Evolutionary conservation across 2,797 vertebrate species (phyloP), one percentile per base, ranked within the genome.

Genomic region (Mormyrops boulengeri): DNA sequence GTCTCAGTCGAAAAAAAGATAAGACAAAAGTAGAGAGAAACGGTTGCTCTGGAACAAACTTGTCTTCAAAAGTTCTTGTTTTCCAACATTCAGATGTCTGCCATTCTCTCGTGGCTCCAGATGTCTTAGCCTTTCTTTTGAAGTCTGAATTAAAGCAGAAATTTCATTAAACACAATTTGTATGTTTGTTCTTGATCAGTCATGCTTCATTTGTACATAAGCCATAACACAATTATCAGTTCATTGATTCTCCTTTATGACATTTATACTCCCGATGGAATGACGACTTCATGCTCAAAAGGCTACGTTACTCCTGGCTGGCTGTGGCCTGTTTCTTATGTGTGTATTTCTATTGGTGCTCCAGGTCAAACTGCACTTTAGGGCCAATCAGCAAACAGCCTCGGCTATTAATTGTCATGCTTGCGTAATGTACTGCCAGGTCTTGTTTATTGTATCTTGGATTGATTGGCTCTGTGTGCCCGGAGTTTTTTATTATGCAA

Each of bases 161-260:
- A 17, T 17, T 5, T 17, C 1, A 77, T 17, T 50, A 53, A 87
- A 30, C 52, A 34, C 53, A 30, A 53, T 55, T 8, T 53, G 26
- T 87, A 50, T 50, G 30, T 7, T 55, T 87, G 85, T 34, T 22
- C 84, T 73, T 38, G 26, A 44, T 87, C 62, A 34, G 47, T 52
- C 44, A 41, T 50, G 44, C 44, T 53, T 66, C 57, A 52, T 52
- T 26, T 85, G 47, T 26, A 69, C 47, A 62, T n/a, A 34, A 73
- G 14, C 34, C 26, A 49, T 17, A 86, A 49, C 2, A 66, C 19
- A 12, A 38, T 85, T 26, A 84, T 85, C 55, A 89, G 88, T 85
- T 89, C 47, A 89, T 86, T 86, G 84, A 69, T 26, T 52, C 17
- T 38, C 26, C 41, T 89, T 87, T 69, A 41, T 30, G 17, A 22